Evolutionary conservation across 1,140 invertebrate genomes (phyloP), one percentile per base, ranked within the genome.

Genomic region (Heliconius hermathena): DNA sequence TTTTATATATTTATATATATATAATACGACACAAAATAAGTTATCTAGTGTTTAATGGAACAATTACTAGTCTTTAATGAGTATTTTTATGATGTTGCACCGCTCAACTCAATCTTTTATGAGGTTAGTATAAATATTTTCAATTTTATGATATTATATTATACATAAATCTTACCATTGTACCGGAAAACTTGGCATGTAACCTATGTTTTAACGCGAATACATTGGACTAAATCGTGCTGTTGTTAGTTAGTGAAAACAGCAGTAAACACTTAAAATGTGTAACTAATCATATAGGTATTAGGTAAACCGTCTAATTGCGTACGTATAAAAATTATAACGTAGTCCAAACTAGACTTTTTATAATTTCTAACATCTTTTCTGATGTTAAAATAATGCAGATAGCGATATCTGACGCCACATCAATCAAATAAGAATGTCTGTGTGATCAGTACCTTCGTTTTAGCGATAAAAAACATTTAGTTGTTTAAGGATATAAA

Each of bases 111-210:
- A 71, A 79, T 82, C 73, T 78, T 54, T 80, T 78, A 81, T 77
- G 79, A 86, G 83, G 85, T 86, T 79, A 72, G 83, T 86, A 83
- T 74, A 76, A 82, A 75, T 82, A 83, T 86, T 84, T 84, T 80
- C 81, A 81, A 82, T 79, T 84, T 86, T 82, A 82, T 82, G 77
- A 81, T 78, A 83, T 86, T 82, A 81, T 78, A 83, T 86, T 82
- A 83, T 77, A 77, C 80, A 73, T 82, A 82, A 82, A 84, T 81
- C 76, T 76, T 76, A 78, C 80, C 77, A 80, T 81, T 81, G 60
- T 80, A 57, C 71, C 74, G 80, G 54, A 57, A 71, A 79, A 84
- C 33, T 89, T 89, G 85, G 86, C 84, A 84, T 82, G 57, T 75
- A 83, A 84, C 84, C 83, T 87, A 88, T 83, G 76, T 83, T 83